Conservation (phyloP, 2,113 vertebrate species). For the Elgaria multicarinata region DNA sequence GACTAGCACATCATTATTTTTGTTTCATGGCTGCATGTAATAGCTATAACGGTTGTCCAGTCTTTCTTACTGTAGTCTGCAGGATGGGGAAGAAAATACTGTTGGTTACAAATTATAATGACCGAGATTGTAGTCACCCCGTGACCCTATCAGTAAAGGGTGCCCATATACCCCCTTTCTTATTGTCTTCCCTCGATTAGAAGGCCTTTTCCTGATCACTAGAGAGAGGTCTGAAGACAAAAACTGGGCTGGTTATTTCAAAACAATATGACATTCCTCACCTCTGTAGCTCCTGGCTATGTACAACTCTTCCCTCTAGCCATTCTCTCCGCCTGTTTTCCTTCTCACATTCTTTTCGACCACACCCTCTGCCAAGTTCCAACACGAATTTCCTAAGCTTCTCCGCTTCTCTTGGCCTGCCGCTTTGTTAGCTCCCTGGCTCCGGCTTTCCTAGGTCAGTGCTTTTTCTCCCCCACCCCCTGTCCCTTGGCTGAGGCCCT, state of each 20-base stretch:
- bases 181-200: neutral
- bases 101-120: neutral
- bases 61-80: neutral
- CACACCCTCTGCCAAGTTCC: neutral
- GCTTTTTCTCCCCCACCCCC: no score
- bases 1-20: neutral
- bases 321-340: neutral
- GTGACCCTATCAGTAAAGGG: neutral
- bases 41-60: neutral
- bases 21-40: constrained; percentile 21
- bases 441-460: neutral
- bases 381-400: neutral
- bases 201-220: neutral
- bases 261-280: neutral
- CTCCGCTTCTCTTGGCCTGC: neutral
- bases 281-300: neutral
- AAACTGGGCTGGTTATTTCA: neutral
- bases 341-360: neutral
- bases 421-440: neutral
- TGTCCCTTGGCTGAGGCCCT: neutral
- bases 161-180: neutral
- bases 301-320: neutral
- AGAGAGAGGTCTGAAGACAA: neutral
- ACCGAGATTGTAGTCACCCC: neutral
- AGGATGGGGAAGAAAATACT: neutral